phyloP scores from a whole-genome alignment of 2,888 invertebrate species.

The Trissonchulus latispiculum region DNA sequence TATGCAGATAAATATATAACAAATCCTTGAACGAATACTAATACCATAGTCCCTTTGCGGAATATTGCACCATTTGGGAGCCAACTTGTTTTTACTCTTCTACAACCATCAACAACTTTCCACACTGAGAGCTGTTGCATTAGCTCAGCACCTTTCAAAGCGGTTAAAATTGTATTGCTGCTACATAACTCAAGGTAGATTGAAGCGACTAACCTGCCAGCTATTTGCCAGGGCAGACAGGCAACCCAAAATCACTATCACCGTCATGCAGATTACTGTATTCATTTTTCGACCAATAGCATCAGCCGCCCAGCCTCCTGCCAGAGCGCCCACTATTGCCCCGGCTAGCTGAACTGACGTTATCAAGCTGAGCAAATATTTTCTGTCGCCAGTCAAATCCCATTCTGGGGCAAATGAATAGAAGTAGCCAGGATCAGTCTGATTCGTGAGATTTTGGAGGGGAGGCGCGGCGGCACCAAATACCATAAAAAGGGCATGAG shows the following conservation, averaged over 20 bases:
- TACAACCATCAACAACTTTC: no score
- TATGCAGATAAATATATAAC: no score
- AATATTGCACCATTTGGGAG: no score
- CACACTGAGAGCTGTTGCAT: no score
- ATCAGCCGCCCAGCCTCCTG: conserved; percentile 43
- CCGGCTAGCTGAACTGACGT: conserved; percentile 44
- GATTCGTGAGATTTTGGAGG: no score
- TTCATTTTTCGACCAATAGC: conserved; percentile 37
- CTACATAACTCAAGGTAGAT: no score
- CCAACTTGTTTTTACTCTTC: no score
- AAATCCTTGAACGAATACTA: no score
- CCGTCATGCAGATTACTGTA: not conserved
- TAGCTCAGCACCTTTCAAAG: no score
- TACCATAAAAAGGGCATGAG: not conserved
- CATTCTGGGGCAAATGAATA: not conserved
- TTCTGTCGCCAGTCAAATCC: not conserved
- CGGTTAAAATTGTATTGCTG: no score
- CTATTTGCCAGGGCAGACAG: not conserved
- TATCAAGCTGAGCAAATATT: conserved; percentile 27
- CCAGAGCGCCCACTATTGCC: conserved; percentile 39
- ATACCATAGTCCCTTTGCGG: no score
- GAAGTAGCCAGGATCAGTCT: not conserved
- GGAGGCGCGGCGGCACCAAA: not conserved
- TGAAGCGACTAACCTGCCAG: no score
- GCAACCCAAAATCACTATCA: not conserved